phyloP scores from a whole-genome alignment of 2,113 vertebrate genomes.

The Abramis brama region DNA sequence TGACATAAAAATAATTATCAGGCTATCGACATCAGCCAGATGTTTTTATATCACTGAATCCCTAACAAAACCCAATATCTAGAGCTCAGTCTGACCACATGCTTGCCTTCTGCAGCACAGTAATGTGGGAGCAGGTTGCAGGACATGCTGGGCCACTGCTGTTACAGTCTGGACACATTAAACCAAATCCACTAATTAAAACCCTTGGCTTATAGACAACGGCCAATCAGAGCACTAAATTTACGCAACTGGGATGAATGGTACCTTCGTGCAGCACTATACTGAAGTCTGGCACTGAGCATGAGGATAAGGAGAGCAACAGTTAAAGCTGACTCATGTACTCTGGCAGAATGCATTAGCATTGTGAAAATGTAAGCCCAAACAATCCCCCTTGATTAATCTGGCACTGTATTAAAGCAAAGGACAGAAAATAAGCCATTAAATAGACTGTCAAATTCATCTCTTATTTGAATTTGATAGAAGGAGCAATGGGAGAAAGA shows the following conservation, averaged over 20 bases:
- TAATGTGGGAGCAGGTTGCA: constrained; percentile 13
- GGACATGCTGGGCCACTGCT: constrained; percentile 15
- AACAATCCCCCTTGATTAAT: constrained; percentile 47
- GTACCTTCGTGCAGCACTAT: background rate
- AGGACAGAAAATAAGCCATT: constrained; percentile 47
- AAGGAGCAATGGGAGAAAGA: background rate
- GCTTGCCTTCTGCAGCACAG: background rate
- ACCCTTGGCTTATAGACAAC: constrained; percentile 1
- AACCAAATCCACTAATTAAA: constrained; percentile 18
- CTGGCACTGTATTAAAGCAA: constrained; percentile 43
- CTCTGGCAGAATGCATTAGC: constrained; percentile 14
- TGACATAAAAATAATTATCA: no score
- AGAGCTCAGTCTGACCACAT: background rate
- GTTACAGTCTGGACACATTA: background rate
- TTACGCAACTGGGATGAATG: background rate
- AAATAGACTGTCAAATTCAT: constrained; percentile 30
- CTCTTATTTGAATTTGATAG: constrained; percentile 34
- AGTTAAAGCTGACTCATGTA: constrained; percentile 9
- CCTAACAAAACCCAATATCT: background rate
- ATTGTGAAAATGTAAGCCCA: constrained; percentile 25
- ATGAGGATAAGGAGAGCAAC: background rate
- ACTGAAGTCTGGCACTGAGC: constrained; percentile 22
- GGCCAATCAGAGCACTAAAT: constrained; percentile 18
- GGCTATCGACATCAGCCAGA: no score
- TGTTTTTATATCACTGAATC: background rate